These are phyloP conservation scores for Atta texana DNA, from an alignment of 1,140 invertebrate genomes.

Conservation along the genomic window DNA sequence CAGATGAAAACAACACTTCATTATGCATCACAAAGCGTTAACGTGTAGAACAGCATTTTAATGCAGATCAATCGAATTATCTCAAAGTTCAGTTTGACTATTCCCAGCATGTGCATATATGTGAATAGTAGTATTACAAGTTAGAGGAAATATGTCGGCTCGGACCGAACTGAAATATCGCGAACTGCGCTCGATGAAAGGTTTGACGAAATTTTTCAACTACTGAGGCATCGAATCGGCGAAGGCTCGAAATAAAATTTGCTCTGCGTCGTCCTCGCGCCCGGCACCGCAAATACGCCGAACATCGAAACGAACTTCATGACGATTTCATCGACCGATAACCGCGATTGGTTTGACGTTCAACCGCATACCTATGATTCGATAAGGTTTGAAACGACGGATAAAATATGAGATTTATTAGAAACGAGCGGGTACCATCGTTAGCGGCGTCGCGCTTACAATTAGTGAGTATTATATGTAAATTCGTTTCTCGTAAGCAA, in stretches of 20 bases:
- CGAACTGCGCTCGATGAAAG: constrained; percentile 22
- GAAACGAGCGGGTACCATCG: constrained; percentile 3
- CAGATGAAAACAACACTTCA: constrained; percentile 38
- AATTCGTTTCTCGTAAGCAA: constrained; percentile 20
- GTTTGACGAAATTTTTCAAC: constrained; percentile 30
- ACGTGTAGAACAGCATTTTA: constrained; percentile 45
- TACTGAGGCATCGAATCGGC: constrained; percentile 36
- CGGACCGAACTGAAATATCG: constrained; percentile 26
- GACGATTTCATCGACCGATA: constrained; percentile 77
- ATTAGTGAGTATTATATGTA: constrained; percentile 22
- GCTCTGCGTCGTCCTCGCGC: constrained; percentile 23
- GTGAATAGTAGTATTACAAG: constrained; percentile 30
- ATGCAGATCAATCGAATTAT: constrained; percentile 56
- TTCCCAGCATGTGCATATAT: not conserved
- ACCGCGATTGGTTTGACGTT: constrained; percentile 73
- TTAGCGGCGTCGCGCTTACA: not conserved
- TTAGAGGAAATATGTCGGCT: constrained; percentile 39
- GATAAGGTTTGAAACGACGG: constrained; percentile 68
- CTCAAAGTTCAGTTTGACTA: constrained; percentile 41
- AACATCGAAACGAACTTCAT: constrained; percentile 71
- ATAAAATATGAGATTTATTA: constrained; percentile 63
- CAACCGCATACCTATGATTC: constrained; percentile 72
- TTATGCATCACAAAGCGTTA: constrained; percentile 33
- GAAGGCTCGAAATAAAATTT: constrained; percentile 69
- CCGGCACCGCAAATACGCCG: constrained; percentile 67